These are phyloP conservation scores for Kryptopterus vitreolus DNA, from an alignment of 2,797 vertebrate species.

Conservation along the genomic window DNA sequence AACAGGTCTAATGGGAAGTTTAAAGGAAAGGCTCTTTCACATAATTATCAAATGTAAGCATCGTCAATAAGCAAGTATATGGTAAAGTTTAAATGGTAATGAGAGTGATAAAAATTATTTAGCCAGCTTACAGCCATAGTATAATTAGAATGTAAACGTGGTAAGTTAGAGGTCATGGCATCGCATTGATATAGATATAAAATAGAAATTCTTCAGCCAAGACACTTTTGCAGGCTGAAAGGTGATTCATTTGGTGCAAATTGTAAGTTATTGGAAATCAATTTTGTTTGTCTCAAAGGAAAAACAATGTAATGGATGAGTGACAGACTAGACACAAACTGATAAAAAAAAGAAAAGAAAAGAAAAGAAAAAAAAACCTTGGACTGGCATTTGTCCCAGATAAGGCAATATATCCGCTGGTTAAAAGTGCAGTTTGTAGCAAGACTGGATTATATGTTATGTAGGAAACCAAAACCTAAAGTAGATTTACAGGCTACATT, in stretches of 20 bases:
- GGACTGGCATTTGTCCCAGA: slow-evolving; percentile 13
- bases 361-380: no score
- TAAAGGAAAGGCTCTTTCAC: neutral
- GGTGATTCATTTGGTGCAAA: slow-evolving; percentile 32
- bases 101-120: neutral
- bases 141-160: neutral
- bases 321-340: slow-evolving; percentile 35
- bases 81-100: no score
- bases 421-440: slow-evolving; percentile 51
- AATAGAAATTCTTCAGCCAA: neutral
- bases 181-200: neutral
- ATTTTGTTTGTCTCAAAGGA: slow-evolving; percentile 26
- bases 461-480: slow-evolving; percentile 27
- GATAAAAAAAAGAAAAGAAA: slow-evolving; percentile 20
- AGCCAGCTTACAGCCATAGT: neutral
- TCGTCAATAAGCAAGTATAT: neutral
- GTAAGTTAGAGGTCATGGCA: neutral
- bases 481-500: slow-evolving; percentile 35
- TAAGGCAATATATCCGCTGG: slow-evolving; percentile 39
- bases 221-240: neutral
- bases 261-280: slow-evolving; percentile 13
- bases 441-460: slow-evolving; percentile 53
- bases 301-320: slow-evolving; percentile 62
- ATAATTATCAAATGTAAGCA: neutral
- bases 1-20: neutral